Evolutionary conservation across 2,113 vertebrate genomes (phyloP).

Genomic region (Porphyrio hochstetteri): DNA sequence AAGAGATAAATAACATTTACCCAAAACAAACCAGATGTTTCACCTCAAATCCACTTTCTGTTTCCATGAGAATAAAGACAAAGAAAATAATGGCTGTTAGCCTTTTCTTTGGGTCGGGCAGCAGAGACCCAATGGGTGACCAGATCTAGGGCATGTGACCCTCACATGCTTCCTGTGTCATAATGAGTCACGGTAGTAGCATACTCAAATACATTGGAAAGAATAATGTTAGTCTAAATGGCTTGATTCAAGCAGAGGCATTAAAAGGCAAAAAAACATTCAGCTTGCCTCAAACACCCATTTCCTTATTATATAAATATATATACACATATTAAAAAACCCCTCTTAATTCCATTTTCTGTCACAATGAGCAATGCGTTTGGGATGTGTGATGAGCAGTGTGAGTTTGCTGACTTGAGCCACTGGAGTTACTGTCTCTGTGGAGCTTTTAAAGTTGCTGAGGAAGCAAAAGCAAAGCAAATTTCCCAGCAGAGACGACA

Average conservation of each 20-base stretch:
- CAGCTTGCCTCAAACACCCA: background rate
- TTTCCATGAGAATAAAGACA: conserved; percentile 51
- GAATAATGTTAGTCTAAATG: conserved; percentile 7
- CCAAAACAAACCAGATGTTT: conserved; percentile 68
- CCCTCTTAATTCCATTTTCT: background rate
- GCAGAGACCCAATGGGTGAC: background rate
- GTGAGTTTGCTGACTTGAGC: background rate
- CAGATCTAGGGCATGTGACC: background rate
- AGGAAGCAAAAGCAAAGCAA: conserved; percentile 14
- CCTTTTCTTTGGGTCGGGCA: background rate
- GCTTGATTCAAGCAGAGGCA: conserved; percentile 3
- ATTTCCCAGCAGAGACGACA: conserved; percentile 11
- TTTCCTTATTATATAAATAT: no score
- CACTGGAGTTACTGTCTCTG: background rate
- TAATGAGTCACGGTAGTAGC: conserved; percentile 21
- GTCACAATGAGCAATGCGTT: background rate
- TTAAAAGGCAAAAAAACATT: conserved; percentile 9
- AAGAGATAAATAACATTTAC: conserved; percentile 45
- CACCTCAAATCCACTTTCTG: conserved; percentile 62
- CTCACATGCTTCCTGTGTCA: conserved; percentile 7
- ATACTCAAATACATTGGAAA: conserved; percentile 7
- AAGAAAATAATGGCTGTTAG: conserved; percentile 32
- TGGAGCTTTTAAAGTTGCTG: background rate
- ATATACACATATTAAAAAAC: background rate
- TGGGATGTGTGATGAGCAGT: background rate